These are phyloP conservation scores for Eugnorisma glareosa DNA, from an alignment of 2,888 invertebrate genomes.

Conservation along the genomic window DNA sequence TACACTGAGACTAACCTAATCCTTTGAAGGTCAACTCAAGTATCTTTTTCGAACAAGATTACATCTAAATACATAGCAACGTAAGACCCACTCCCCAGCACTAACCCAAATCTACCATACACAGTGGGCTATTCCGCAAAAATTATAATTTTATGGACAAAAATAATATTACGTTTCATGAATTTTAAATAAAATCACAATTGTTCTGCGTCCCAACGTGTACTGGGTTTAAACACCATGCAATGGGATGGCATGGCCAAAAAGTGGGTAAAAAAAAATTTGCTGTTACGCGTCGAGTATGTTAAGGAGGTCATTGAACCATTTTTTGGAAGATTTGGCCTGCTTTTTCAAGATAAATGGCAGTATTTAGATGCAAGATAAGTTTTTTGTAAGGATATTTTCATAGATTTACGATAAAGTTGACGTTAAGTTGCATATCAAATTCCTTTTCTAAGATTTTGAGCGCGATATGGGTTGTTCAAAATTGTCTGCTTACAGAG, in stretches of 20 bases:
- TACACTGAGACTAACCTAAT: slow-evolving; percentile 2
- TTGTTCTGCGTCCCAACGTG: slow-evolving; percentile 79
- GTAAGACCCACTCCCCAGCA: slow-evolving; percentile 9
- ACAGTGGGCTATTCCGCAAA: slow-evolving; percentile 58
- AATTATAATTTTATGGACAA: slow-evolving; percentile 74
- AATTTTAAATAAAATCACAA: slow-evolving; percentile 84
- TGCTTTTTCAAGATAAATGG: slow-evolving; percentile 57
- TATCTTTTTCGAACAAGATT: slow-evolving; percentile 5
- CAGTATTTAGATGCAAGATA: slow-evolving; percentile 63
- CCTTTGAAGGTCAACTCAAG: neutral
- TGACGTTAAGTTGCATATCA: slow-evolving; percentile 53
- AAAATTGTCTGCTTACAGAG: slow-evolving; percentile 14
- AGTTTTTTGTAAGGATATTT: slow-evolving; percentile 39
- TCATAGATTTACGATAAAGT: slow-evolving; percentile 54
- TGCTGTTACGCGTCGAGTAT: slow-evolving; percentile 55
- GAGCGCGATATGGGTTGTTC: slow-evolving; percentile 12
- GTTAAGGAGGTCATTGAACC: slow-evolving; percentile 62
- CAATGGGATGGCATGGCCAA: slow-evolving; percentile 65
- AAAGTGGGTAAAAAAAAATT: slow-evolving; percentile 67
- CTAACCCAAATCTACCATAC: slow-evolving; percentile 57
- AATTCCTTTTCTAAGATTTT: slow-evolving; percentile 53
- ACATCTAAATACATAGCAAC: slow-evolving; percentile 16
- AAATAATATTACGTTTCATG: slow-evolving; percentile 77
- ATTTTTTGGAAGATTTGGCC: slow-evolving; percentile 55
- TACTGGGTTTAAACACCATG: slow-evolving; percentile 75